Evolutionary conservation across 2,888 invertebrate species (phyloP), one percentile per base, ranked within the genome.

Genomic region (Cheilosia vernalis): DNA sequence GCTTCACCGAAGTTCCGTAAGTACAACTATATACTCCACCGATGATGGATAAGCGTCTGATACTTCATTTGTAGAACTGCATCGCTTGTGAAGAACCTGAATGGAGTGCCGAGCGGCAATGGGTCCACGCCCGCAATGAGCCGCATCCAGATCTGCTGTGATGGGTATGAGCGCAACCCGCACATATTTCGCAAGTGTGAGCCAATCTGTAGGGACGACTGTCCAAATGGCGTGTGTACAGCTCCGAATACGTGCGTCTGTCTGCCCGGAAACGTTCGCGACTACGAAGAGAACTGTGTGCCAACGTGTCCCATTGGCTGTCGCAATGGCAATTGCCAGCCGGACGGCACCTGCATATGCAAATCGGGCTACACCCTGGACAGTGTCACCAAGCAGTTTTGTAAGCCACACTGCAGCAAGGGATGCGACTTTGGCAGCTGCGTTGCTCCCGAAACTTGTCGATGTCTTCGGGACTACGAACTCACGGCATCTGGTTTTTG

Each of bases 301-400:
- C 93, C 95, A 1, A 95, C 95, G 0, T 96, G 95, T 81, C 95
- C 95, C 0, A 93, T 95, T 17, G 95, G 95, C 3, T 96, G 95
- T 87, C 93, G 94, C 76, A 95, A 95, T 87, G 91, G 91, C 0
- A 72, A 88, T 0, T 92, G 92, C 79, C 88, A 89, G 49, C 89
- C 90, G 0, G 80, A 89, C 21, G 91, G 91, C 73, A 88, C 89
- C 17, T 89, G 90, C 69, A 87, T 87, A 21, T 93, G 92, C 70
- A 89, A 89, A 2, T 89, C 90, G 24, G 92, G 92, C 9, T 90
- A 88, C 63, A 88, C 87, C 0, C 74, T 92, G n/a, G 93, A 92
- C 1, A 89, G 89, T 0, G 78, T 88, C 2, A 88, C 88, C 1
- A 90, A 89, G 19, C 89, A 91, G 63, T 91, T 88, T 72, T 91